Evolutionary conservation across 2,113 vertebrate species (phyloP), one percentile per base, ranked within the genome.

Genomic region (Columbina picui): DNA sequence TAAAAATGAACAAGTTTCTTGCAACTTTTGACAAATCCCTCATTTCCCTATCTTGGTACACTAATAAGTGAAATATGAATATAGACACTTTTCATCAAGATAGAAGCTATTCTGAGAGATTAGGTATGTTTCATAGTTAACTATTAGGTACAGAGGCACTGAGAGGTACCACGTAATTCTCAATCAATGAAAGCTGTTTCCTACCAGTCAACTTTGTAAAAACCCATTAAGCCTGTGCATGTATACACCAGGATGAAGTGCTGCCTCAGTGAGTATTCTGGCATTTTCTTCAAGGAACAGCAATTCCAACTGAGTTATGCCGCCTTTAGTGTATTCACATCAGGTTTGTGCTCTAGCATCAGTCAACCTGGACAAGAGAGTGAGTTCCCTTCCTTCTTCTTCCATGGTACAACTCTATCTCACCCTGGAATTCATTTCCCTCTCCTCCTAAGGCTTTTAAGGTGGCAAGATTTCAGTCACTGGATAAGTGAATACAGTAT

Each of bases 401-500:
- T 96, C 41, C 53, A 22, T 20, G 36, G 29, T 57, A 14, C 70
- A 45, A 12, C 34, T 89, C 73, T 95, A 47, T 25, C 93, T 87
- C 71, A 95, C 49, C 50, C 77, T 89, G 73, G 96, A 87, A 96
- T 96, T 91, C n/a, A 89, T 76, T 94, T 70, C 53, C 12, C 65
- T 71, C 34, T 78, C 53, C 29, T 85, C 32, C 85, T 94, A 52
- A 93, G 55, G 90, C 82, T 94, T 94, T 56, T 73, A n/a, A 84
- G 23, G 45, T 30, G 32, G 30, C 36, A 85, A 95, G 59, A 87
- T 93, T 80, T 89, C 57, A 63, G 30, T 21, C 85, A 27, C 57
- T 69, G 63, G 45, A 7, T 87, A 82, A 89, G 55, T 71, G 59
- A 94, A 94, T 88, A 85, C 30, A 74, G 21, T 50, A 34, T 22